phyloP scores from a whole-genome alignment of 2,113 vertebrate species.

The Macaca nemestrina region DNA sequence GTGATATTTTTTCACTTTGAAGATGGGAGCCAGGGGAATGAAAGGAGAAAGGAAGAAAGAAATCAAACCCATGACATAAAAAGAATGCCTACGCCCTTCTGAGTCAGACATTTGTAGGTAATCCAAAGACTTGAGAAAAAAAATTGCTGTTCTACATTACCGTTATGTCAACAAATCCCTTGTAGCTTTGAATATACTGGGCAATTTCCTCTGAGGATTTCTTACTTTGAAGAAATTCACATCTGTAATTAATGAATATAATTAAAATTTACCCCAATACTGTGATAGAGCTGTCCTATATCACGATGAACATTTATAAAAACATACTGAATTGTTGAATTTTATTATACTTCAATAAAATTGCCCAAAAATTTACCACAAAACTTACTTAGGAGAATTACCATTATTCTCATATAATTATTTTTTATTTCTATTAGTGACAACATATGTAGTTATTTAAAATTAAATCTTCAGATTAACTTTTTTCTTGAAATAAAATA shows the following conservation, averaged over 20 bases:
- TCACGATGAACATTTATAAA: background rate
- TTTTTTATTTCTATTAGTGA: background rate
- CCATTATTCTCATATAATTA: background rate
- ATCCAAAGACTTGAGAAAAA: background rate
- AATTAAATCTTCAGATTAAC: background rate
- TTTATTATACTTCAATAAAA: background rate
- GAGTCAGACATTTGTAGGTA: background rate
- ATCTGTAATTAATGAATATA: conserved; percentile 63
- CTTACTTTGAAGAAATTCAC: conserved; percentile 75
- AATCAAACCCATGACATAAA: background rate
- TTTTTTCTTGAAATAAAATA: conserved; percentile 28
- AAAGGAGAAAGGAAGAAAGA: background rate
- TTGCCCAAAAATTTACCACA: background rate
- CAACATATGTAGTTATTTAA: background rate
- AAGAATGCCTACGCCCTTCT: background rate
- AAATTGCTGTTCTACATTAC: conserved; percentile 34
- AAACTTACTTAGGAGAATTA: conserved; percentile 2
- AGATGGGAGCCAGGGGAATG: background rate
- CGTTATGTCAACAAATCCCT: conserved; percentile 67
- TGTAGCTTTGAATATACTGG: conserved; percentile 68
- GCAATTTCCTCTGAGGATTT: conserved; percentile 75
- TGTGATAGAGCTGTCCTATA: background rate
- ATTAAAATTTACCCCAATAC: background rate
- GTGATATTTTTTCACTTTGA: background rate
- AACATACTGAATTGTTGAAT: background rate